A percentile compares a stretch with the other conserved stretches of the same genome.
These are phyloP conservation scores for Hyperopisus bebe DNA, from an alignment of 2,113 vertebrate species.

Conservation along the genomic window DNA sequence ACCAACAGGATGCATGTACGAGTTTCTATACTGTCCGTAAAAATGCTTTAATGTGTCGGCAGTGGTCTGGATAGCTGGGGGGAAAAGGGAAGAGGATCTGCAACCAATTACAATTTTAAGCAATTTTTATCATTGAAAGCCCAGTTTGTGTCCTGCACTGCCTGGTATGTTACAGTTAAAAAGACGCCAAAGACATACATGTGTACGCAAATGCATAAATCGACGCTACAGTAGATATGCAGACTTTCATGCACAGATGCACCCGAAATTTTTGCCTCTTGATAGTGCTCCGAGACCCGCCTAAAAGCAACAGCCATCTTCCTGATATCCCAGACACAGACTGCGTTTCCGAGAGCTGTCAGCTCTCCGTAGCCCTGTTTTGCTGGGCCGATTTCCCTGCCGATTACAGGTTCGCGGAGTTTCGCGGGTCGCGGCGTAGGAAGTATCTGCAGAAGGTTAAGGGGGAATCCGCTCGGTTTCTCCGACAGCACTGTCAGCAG, in stretches of 20 bases:
- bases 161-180: not conserved
- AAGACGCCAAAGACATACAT: not conserved
- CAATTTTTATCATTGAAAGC: not conserved
- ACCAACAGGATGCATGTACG: not conserved
- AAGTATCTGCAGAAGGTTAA: not conserved
- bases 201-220: not conserved
- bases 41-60: not conserved
- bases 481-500: not conserved
- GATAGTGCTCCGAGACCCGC: not conserved
- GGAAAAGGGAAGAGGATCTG: not conserved
- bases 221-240: not conserved
- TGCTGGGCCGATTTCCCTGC: not conserved
- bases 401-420: not conserved
- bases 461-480: not conserved
- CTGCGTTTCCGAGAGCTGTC: not conserved
- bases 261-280: not conserved
- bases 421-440: no score
- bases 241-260: not conserved
- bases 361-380: not conserved
- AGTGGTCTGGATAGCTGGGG: not conserved
- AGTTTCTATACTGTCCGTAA: not conserved
- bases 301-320: not conserved
- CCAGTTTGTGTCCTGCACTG: not conserved
- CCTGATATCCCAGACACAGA: not conserved
- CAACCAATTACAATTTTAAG: not conserved